Percentiles rank a stretch among this genome's conserved stretches.
phyloP scores from a whole-genome alignment of 2,888 invertebrate species.

The Drosophila prostipennis region DNA sequence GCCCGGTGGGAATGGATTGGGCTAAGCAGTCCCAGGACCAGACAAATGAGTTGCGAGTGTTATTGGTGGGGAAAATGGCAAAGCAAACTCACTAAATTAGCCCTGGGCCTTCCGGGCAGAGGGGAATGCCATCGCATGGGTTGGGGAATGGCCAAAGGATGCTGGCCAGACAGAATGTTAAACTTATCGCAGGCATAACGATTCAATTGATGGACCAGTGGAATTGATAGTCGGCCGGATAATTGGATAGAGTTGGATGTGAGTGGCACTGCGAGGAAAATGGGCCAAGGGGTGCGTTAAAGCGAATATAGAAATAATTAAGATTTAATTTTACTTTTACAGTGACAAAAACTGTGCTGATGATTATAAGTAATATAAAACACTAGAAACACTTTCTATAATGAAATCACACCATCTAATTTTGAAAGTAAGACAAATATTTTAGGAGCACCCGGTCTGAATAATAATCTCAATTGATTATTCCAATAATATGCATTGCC shows the following conservation, averaged over 20 bases:
- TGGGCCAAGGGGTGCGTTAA: background rate
- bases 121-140: background rate
- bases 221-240: slow-evolving; percentile 33
- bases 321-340: background rate
- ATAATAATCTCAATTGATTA: background rate
- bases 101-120: slow-evolving; percentile 37
- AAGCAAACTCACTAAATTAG: slow-evolving; percentile 50
- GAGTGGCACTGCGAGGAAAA: slow-evolving; percentile 24
- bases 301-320: background rate
- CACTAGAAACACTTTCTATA: background rate
- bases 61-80: slow-evolving; percentile 62
- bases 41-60: slow-evolving; percentile 71
- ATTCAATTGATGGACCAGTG: slow-evolving; percentile 46
- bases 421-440: background rate
- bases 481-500: background rate
- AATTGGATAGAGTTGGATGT: slow-evolving; percentile 37
- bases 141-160: slow-evolving; percentile 8
- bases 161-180: slow-evolving; percentile 35
- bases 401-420: background rate
- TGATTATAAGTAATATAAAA: background rate
- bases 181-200: slow-evolving; percentile 50
- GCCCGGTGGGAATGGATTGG: slow-evolving; percentile 54
- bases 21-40: slow-evolving; percentile 50
- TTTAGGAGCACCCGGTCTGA: background rate
- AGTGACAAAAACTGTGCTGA: background rate